Evolutionary conservation across 1,140 invertebrate genomes (phyloP).

Genomic region (Amphibalanus amphitrite): DNA sequence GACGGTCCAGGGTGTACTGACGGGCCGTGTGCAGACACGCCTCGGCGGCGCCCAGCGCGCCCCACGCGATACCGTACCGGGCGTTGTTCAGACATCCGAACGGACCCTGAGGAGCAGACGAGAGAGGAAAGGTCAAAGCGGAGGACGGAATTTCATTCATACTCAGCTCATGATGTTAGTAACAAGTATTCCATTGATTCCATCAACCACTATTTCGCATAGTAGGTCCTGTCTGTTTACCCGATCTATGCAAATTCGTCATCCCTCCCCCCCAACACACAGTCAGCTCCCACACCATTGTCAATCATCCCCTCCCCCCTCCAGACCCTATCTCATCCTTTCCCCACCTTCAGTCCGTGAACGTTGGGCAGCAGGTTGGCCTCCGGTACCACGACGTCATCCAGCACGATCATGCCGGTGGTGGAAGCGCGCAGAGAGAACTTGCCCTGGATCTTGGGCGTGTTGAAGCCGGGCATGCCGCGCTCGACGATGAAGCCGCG

Average conservation of each 20-base stretch:
- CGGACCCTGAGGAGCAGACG: too few species aligned
- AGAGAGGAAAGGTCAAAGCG: too few species aligned
- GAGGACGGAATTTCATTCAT: too few species aligned
- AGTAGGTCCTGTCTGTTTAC: too few species aligned
- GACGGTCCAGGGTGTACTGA: conserved; percentile 78
- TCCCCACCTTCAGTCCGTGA: conserved; percentile 56
- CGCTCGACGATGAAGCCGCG: conserved; percentile 88
- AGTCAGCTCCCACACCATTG: too few species aligned
- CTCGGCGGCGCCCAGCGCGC: conserved; percentile 88
- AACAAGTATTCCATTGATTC: too few species aligned
- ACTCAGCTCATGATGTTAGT: too few species aligned
- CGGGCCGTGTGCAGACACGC: conserved; percentile 73
- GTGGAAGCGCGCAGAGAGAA: conserved; percentile 83
- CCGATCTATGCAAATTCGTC: too few species aligned
- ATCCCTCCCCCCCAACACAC: too few species aligned
- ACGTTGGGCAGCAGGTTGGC: conserved; percentile 73
- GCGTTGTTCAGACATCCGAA: conserved; percentile 95
- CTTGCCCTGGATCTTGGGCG: conserved; percentile 95
- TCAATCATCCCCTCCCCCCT: too few species aligned
- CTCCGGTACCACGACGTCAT: conserved; percentile 81
- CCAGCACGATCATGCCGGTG: conserved; percentile 96
- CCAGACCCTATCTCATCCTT: too few species aligned
- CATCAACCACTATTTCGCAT: too few species aligned
- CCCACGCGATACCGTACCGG: conserved; percentile 93
- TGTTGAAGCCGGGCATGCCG: conserved; percentile 59